Percentiles rank a stretch among this genome's conserved stretches.
Conservation (phyloP, 2,888 invertebrate species). For the Cybosia mesomella region DNA sequence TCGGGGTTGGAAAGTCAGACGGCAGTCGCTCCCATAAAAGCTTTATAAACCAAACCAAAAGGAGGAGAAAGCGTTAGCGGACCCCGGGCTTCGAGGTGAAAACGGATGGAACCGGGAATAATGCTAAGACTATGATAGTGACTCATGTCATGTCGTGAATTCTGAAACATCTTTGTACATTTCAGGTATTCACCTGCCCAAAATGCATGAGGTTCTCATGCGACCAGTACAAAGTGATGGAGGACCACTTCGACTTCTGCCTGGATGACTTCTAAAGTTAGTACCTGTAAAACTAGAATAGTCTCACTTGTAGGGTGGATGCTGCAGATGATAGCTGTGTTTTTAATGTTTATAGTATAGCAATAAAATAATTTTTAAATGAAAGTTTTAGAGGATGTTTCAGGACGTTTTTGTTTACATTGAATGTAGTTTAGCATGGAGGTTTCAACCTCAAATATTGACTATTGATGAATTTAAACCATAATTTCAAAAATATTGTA, state of each 20-base stretch:
- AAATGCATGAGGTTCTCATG: conserved; percentile 77
- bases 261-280: conserved; percentile 71
- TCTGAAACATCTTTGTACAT: conserved; percentile 26
- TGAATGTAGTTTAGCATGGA: too few relatives aligned
- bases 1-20: too few relatives aligned
- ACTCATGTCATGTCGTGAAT: background rate
- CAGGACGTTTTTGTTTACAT: too few relatives aligned
- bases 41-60: too few relatives aligned
- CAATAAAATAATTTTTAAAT: background rate
- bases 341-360: background rate
- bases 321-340: conserved; percentile 20
- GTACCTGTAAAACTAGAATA: conserved; percentile 28
- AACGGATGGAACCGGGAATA: too few relatives aligned
- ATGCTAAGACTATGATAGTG: too few relatives aligned
- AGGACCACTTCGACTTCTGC: conserved; percentile 79
- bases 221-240: conserved; percentile 72
- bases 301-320: conserved; percentile 23
- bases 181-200: conserved; percentile 78
- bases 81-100: too few relatives aligned
- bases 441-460: too few relatives aligned
- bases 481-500: too few relatives aligned
- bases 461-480: too few relatives aligned
- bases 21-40: too few relatives aligned
- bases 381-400: background rate
- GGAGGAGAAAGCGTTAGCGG: too few relatives aligned